Base-by-base conservation (phyloP, 2,888 invertebrate genomes). In the Carpatolechia fugitivella region DNA sequence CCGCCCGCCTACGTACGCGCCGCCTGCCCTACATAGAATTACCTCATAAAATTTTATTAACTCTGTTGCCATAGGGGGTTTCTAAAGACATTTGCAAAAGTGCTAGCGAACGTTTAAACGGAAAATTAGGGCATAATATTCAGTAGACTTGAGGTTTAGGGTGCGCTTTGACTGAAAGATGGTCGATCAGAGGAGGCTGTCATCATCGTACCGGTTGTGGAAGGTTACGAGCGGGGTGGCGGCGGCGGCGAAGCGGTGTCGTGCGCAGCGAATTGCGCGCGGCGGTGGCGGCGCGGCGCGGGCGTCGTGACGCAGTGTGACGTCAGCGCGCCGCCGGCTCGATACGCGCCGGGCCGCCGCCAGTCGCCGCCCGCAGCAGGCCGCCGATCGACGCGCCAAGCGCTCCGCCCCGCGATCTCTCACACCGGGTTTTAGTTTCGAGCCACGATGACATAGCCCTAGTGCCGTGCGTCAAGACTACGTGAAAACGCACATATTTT, bases 291-390 rank as follows among this genome's bases (percentile, higher is more conserved):
- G 81, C 79, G 64, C 77, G 84, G 85, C 86, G 88, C 84, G 84
- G 84, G 82, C 86, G 85, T 85, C 85, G 91, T 90, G 91, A 92
- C 91, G 92, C 92, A 92, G 93, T 92, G 92, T 93, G 92, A 93
- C 92, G 92, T 92, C 92, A 93, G 92, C 91, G 92, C 88, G 91
- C 92, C 90, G 92, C 91, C 92, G 92, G 91, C 91, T 92, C 92
- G 89, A 91, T 92, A 92, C 90, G 90, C 85, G 85, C 86, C 87
- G 91, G 88, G 86, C 90, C 85, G 85, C 82, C 90, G 86, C 85
- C 91, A 91, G 90, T 91, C 91, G 91, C 91, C 89, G 87, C 87
- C 85, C 87, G 85, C 82, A 80, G 77, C 87, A 85, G 85, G 85
- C 85, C 85, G 80, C 78, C 77, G 80, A 82, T 80, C 79, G 86